A percentile compares a stretch with the other conserved stretches of the same genome.
These are phyloP conservation scores for Drosophila burlai DNA, from an alignment of 1,140 invertebrate species.

Conservation along the genomic window DNA sequence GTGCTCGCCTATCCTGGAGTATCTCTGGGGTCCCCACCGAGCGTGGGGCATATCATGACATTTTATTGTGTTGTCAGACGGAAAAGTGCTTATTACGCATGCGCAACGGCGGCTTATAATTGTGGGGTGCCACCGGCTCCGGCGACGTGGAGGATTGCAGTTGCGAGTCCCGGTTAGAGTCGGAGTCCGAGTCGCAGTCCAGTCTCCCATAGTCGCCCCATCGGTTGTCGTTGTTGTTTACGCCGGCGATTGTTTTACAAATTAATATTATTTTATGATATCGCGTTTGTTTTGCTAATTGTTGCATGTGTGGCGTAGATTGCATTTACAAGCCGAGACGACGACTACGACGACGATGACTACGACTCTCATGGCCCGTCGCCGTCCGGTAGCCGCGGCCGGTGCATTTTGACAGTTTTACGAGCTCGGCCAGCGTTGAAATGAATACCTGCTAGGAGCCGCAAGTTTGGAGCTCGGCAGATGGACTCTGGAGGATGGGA, in stretches of 20 bases:
- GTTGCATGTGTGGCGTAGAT: slow-evolving; percentile 84
- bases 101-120: slow-evolving; percentile 78
- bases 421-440: slow-evolving; percentile 75
- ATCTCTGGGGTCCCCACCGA: slow-evolving; percentile 60
- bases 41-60: slow-evolving; percentile 85
- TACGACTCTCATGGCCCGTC: slow-evolving; percentile 14
- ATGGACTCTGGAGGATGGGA: slow-evolving; percentile 1
- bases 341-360: slow-evolving; percentile 6
- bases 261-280: slow-evolving; percentile 85
- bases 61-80: slow-evolving; percentile 85
- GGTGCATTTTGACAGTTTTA: slow-evolving; percentile 84
- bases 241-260: slow-evolving; percentile 81
- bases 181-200: background rate
- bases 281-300: slow-evolving; percentile 85
- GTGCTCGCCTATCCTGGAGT: background rate
- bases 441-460: slow-evolving; percentile 71
- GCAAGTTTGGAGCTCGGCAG: slow-evolving; percentile 13
- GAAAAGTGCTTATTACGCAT: slow-evolving; percentile 85
- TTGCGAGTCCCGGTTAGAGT: background rate
- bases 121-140: slow-evolving; percentile 71
- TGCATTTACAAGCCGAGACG: slow-evolving; percentile 63
- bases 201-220: slow-evolving; percentile 23
- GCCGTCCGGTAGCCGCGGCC: slow-evolving; percentile 73
- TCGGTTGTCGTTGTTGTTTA: slow-evolving; percentile 75
- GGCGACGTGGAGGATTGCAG: slow-evolving; percentile 57